These are phyloP conservation scores for Gadopsis marmoratus DNA, from an alignment of 2,797 vertebrate genomes.

Conservation along the genomic window DNA sequence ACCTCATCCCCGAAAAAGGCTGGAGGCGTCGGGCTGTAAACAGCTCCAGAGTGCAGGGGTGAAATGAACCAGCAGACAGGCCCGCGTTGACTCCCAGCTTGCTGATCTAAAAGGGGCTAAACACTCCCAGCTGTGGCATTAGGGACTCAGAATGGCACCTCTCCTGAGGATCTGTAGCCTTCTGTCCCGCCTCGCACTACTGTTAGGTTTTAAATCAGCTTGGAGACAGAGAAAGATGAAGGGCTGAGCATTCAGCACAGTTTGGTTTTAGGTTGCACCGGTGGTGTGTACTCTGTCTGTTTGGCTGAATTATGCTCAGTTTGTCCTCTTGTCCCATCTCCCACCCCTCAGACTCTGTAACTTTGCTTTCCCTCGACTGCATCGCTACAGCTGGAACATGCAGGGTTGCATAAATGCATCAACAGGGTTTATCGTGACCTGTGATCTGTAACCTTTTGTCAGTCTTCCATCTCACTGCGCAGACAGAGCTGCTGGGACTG, in stretches of 20 bases:
- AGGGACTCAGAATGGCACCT: conserved; percentile 67
- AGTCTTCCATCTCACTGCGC: conserved; percentile 64
- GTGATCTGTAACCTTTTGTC: conserved; percentile 67
- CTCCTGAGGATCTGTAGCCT: conserved; percentile 60
- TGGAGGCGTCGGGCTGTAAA: conserved; percentile 79
- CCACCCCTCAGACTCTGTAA: conserved; percentile 19
- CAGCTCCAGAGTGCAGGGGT: conserved; percentile 72
- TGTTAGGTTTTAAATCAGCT: conserved; percentile 61
- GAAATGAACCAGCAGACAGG: conserved; percentile 80
- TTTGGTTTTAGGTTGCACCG: conserved; percentile 62
- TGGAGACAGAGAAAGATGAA: conserved; percentile 18
- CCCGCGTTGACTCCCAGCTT: conserved; percentile 60
- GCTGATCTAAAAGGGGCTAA: conserved; percentile 72
- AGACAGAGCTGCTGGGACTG: conserved; percentile 57
- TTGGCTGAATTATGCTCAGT: conserved; percentile 46
- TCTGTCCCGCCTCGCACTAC: conserved; percentile 28
- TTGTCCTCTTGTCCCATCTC: conserved; percentile 29
- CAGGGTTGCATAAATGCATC: conserved; percentile 61
- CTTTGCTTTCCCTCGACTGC: conserved; percentile 40
- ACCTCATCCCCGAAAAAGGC: conserved; percentile 62
- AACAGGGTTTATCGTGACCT: conserved; percentile 64
- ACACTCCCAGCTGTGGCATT: conserved; percentile 78
- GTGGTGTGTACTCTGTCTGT: conserved; percentile 17
- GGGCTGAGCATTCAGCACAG: conserved; percentile 23
- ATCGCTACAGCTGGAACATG: conserved; percentile 50